These are phyloP conservation scores for Incurvaria masculella DNA, from an alignment of 2,888 invertebrate species.

Conservation along the genomic window DNA sequence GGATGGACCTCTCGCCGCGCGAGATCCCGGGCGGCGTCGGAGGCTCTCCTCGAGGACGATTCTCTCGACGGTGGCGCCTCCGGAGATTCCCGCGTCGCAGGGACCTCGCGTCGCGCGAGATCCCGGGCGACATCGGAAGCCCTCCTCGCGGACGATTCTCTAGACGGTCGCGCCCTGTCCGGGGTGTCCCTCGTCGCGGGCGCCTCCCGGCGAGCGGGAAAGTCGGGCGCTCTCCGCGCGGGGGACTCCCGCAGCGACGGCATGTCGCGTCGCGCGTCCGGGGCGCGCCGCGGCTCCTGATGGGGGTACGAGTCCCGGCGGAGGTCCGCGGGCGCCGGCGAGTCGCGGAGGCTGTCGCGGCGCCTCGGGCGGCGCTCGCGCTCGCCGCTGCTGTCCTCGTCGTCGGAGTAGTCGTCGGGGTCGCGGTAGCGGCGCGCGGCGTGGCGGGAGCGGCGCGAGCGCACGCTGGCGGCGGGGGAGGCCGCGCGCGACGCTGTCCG, in stretches of 20 bases:
- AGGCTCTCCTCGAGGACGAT: too few relatives aligned
- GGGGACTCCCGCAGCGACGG: neutral
- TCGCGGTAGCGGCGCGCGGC: slow-evolving; percentile 39
- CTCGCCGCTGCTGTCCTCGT: slow-evolving; percentile 32
- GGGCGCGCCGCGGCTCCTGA: neutral
- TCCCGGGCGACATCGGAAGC: too few relatives aligned
- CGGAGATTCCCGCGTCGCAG: too few relatives aligned
- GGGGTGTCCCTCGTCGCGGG: too few relatives aligned
- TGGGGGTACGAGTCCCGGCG: neutral
- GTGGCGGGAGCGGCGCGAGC: slow-evolving; percentile 63
- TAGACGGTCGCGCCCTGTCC: too few relatives aligned
- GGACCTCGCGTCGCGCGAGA: too few relatives aligned
- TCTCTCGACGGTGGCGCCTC: too few relatives aligned
- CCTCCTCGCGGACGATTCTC: too few relatives aligned
- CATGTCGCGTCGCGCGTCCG: neutral
- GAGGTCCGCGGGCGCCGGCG: too few relatives aligned
- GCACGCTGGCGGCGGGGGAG: slow-evolving; percentile 66
- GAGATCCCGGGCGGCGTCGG: too few relatives aligned
- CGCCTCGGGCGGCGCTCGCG: slow-evolving; percentile 24
- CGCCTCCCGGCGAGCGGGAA: neutral
- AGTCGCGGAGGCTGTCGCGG: neutral
- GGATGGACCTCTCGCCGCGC: too few relatives aligned
- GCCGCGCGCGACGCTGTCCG: slow-evolving; percentile 63
- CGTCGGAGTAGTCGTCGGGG: slow-evolving; percentile 63
- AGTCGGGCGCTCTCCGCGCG: neutral